Evolutionary conservation across 2,888 invertebrate species (phyloP).

Genomic region (Sphaerophoria taeniata): DNA sequence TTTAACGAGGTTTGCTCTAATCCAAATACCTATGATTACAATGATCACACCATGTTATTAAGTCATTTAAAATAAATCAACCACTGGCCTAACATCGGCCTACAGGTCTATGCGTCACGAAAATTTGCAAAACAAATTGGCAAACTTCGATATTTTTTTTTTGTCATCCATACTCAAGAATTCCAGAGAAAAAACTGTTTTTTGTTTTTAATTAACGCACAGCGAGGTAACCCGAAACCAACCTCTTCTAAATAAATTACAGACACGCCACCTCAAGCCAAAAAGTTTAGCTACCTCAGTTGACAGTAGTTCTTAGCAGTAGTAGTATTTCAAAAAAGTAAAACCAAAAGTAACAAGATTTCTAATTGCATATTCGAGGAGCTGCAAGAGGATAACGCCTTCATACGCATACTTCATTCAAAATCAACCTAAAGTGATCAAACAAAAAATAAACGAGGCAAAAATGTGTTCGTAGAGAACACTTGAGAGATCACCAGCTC

Average conservation of each 20-base stretch:
- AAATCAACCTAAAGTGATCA: constrained; percentile 25
- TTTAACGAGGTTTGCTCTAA: no score
- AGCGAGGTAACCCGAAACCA: not conserved
- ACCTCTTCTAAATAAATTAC: constrained; percentile 1
- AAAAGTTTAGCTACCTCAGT: constrained; percentile 39
- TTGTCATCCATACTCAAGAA: not conserved
- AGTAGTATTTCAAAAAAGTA: constrained; percentile 47
- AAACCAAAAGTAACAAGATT: constrained; percentile 29
- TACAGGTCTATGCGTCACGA: constrained; percentile 13
- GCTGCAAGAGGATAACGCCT: constrained; percentile 69
- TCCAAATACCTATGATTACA: constrained; percentile 1
- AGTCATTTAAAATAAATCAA: constrained; percentile 19
- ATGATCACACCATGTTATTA: constrained; percentile 2
- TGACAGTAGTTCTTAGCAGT: constrained; percentile 59
- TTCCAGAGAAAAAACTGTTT: not conserved
- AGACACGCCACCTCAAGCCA: constrained; percentile 30
- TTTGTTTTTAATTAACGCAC: constrained; percentile 8
- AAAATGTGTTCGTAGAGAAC: constrained; percentile 5
- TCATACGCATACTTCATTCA: constrained; percentile 69
- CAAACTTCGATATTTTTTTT: not conserved
- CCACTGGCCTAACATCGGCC: not conserved
- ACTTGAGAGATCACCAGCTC: constrained; percentile 70
- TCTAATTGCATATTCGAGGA: constrained; percentile 57
- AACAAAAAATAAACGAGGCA: constrained; percentile 30
- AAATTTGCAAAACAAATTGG: constrained; percentile 16